Conservation (phyloP, 2,888 invertebrate species). For the Orthosia gothica region DNA sequence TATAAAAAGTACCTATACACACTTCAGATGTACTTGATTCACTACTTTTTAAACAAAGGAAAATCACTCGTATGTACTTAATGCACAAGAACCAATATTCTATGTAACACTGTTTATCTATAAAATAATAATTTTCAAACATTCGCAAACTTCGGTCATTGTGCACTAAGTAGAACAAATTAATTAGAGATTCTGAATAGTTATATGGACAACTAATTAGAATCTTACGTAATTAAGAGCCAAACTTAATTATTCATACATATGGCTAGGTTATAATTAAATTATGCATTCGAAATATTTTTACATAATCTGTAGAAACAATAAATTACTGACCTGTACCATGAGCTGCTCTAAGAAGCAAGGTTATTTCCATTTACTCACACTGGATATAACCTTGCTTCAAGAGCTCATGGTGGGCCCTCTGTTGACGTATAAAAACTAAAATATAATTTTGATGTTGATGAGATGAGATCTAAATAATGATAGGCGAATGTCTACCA, state of each 20-base stretch:
- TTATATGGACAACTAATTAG: slow-evolving; percentile 41
- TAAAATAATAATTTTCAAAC: slow-evolving; percentile 22
- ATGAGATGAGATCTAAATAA: slow-evolving; percentile 64
- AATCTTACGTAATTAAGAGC: slow-evolving; percentile 26
- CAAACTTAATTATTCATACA: slow-evolving; percentile 40
- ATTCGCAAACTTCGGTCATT: slow-evolving; percentile 19
- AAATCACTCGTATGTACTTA: slow-evolving; percentile 13
- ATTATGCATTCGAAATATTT: slow-evolving; percentile 37
- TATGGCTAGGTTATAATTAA: slow-evolving; percentile 21
- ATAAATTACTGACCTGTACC: slow-evolving; percentile 54
- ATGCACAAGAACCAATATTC: slow-evolving; percentile 22
- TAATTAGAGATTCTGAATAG: slow-evolving; percentile 45
- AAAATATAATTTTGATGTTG: slow-evolving; percentile 42
- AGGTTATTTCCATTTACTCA: no score
- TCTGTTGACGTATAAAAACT: slow-evolving; percentile 42
- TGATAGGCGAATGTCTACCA: slow-evolving; percentile 41
- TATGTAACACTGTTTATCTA: neutral
- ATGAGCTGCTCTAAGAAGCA: no score
- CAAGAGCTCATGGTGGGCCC: no score
- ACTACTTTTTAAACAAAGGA: slow-evolving; percentile 25
- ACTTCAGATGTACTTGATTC: slow-evolving; percentile 16
- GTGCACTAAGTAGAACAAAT: slow-evolving; percentile 37
- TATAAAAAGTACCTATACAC: slow-evolving; percentile 66
- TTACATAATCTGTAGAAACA: slow-evolving; percentile 45
- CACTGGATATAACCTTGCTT: no score